Evolutionary conservation across 2,888 invertebrate species (phyloP).

Genomic region (Orthonychiurus folsomi): DNA sequence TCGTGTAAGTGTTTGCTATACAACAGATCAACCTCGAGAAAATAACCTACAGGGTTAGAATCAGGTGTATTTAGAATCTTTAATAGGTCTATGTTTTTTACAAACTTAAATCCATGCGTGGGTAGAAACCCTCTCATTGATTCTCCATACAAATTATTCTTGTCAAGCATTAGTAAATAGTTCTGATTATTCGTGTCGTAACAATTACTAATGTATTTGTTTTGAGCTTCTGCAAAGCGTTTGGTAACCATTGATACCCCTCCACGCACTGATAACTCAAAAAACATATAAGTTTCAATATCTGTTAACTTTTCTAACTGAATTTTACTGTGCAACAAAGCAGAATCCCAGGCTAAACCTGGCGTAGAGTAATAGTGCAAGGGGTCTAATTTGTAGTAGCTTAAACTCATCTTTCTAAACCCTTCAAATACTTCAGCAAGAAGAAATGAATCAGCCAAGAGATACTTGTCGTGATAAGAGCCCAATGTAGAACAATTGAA

Average conservation of each 20-base stretch:
- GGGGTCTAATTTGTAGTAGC: slow-evolving; percentile 38
- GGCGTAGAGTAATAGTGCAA: slow-evolving; percentile 33
- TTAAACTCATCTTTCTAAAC: slow-evolving; percentile 34
- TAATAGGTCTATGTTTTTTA: neutral
- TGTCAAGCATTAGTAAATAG: slow-evolving; percentile 19
- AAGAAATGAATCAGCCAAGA: slow-evolving; percentile 29
- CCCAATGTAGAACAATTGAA: slow-evolving; percentile 36
- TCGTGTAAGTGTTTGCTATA: neutral
- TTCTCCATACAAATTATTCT: slow-evolving; percentile 17
- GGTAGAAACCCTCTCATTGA: slow-evolving; percentile 11
- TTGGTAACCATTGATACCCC: slow-evolving; percentile 22
- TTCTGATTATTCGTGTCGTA: neutral
- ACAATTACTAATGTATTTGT: slow-evolving; percentile 16
- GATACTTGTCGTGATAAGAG: slow-evolving; percentile 39
- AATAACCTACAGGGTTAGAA: neutral
- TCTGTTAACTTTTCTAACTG: slow-evolving; percentile 17
- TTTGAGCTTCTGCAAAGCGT: slow-evolving; percentile 26
- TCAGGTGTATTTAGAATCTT: neutral
- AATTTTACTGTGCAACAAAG: slow-evolving; percentile 16
- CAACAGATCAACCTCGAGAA: slow-evolving; percentile 12
- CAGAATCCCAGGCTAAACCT: slow-evolving; percentile 26
- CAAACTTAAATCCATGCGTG: neutral
- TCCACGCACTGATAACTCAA: slow-evolving; percentile 20
- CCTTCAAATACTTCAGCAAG: slow-evolving; percentile 40
- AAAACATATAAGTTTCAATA: slow-evolving; percentile 15